Evolutionary conservation across 2,113 vertebrate species (phyloP), one percentile per base, ranked within the genome.

Genomic region (Sinocyclocheilus anophthalmus): DNA sequence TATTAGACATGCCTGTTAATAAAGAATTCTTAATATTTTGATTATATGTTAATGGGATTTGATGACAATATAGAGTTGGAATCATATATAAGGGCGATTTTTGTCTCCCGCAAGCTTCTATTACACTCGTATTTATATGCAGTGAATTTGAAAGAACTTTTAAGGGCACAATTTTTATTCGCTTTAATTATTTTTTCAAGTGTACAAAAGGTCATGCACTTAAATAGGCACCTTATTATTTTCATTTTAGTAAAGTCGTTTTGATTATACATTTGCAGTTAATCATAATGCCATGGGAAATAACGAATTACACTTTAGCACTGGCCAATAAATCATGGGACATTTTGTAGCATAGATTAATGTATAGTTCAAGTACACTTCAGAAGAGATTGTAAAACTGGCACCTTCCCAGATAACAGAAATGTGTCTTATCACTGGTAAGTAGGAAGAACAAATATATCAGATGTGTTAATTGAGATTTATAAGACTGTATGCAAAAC

Each of bases 361-460:
- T 76, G 70, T 50, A 86, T 76, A 65, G 37, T 75, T 86, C 37
- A 24, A 59, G 45, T 48, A 72, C 85, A 37, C 78, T 75, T 82
- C 72, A 86, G 24, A 24, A 57, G 79, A 18, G 70, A 37, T 12
- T 45, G 8, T 75, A 18, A 63, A 67, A 69, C 59, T 63, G 57
- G 30, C 61, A 30, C 48, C 9, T 70, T 42, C 75, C 50, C 48
- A 77, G 72, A 75, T 72, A 72, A 75, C 72, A 48, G 72, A 75
- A 48, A 24, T 5, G 22, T 75, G 5, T 75, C 10, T 45, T 75
- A 12, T 75, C 22, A 45, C 2, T 42, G 70, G 57, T 67, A 59
- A 81, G 14, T 13, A 5, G 55, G 18, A 45, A 4, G 61, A 30
- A 65, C 80, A 5, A 13, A 24, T 11, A 70, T 72, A 77, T 67